A percentile compares a stretch with the other conserved stretches of the same genome.
phyloP scores from a whole-genome alignment of 2,113 vertebrate species.

The Stercorarius parasiticus region DNA sequence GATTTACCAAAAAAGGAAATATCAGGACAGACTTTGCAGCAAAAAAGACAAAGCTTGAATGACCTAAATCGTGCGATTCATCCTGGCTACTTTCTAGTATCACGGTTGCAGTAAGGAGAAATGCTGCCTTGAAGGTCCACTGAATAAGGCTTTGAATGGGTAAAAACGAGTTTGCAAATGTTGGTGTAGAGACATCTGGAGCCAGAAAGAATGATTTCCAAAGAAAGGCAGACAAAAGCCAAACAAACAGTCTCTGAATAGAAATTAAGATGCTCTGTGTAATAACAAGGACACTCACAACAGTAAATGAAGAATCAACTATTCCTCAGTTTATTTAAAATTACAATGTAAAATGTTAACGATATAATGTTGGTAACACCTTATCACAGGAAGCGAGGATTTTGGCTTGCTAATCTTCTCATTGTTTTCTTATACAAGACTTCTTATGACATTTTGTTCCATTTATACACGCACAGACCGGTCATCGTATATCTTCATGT shows the following conservation, averaged over 20 bases:
- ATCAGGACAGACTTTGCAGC: not conserved
- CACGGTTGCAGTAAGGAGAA: not conserved
- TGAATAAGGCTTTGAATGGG: not conserved
- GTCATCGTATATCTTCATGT: not conserved
- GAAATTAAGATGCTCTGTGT: not conserved
- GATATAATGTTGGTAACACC: not conserved
- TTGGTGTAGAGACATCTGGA: not conserved
- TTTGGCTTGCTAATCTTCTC: not conserved
- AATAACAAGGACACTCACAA: not conserved
- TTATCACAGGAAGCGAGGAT: not conserved
- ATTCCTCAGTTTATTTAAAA: slow-evolving; percentile 30
- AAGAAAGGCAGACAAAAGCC: not conserved
- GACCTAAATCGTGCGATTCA: not conserved
- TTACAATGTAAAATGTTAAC: not conserved
- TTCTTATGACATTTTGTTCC: not conserved
- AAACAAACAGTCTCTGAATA: not conserved
- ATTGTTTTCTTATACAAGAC: not conserved
- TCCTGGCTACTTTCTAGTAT: not conserved
- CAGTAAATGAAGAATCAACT: not conserved
- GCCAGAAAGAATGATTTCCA: not conserved
- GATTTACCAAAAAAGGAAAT: not conserved
- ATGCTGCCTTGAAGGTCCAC: not conserved
- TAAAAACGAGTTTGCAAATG: not conserved
- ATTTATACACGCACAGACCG: not conserved
- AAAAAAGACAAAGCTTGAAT: not conserved